Conservation (phyloP, 92 coral and sea anemone genomes). For the Phenganax subtilis region DNA sequence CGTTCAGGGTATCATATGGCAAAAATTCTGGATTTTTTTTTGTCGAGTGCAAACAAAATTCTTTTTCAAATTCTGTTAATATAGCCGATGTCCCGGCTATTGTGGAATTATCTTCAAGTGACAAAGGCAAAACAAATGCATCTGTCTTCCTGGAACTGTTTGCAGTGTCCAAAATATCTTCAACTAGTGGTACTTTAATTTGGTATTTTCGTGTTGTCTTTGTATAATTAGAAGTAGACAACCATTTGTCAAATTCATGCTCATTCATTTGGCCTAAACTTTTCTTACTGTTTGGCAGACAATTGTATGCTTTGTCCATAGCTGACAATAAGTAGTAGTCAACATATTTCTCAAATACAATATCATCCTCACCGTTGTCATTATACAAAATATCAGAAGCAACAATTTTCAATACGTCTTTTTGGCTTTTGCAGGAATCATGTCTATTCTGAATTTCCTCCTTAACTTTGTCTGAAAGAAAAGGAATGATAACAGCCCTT, state of each 20-base stretch:
- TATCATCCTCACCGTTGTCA: slow-evolving; percentile 30
- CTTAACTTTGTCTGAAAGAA: slow-evolving; percentile 28
- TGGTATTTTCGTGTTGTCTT: slow-evolving; percentile 30
- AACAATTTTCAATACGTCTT: slow-evolving; percentile 30
- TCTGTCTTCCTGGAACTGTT: slow-evolving; percentile 33
- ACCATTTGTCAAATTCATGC: slow-evolving; percentile 28
- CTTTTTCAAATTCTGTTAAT: slow-evolving; percentile 42
- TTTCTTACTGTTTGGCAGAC: slow-evolving; percentile 18
- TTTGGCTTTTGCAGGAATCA: slow-evolving; percentile 18
- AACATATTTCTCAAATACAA: slow-evolving; percentile 20
- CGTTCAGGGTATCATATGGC: slow-evolving; percentile 42
- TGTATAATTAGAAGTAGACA: slow-evolving; percentile 16
- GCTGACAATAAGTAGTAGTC: slow-evolving; percentile 33
- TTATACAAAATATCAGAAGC: slow-evolving; percentile 32
- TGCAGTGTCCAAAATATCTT: not conserved
- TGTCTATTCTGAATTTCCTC: slow-evolving; percentile 23
- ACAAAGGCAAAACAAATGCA: slow-evolving; percentile 44
- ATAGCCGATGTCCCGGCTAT: slow-evolving; percentile 44
- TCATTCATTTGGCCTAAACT: slow-evolving; percentile 34
- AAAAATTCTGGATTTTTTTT: slow-evolving; percentile 43
- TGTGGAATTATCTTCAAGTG: slow-evolving; percentile 50
- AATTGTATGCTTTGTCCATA: slow-evolving; percentile 43
- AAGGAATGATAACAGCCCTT: slow-evolving; percentile 40
- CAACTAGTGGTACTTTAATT: slow-evolving; percentile 41
- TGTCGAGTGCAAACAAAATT: slow-evolving; percentile 33